Evolutionary conservation across 1,140 invertebrate species (phyloP).

Genomic region (Trichomalopsis sarcophagae): DNA sequence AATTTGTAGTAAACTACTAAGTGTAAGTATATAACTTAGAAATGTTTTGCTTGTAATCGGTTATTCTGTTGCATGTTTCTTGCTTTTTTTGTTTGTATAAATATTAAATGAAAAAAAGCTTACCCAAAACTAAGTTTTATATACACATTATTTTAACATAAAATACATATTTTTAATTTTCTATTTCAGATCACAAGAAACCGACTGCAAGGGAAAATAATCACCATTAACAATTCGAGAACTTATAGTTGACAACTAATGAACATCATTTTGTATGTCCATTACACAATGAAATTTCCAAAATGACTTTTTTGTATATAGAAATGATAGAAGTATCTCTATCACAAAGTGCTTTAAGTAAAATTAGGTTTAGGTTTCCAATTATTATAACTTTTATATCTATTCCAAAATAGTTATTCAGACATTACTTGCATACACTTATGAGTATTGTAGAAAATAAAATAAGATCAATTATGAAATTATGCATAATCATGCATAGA

Average conservation of each 20-base stretch:
- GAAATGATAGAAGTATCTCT: neutral
- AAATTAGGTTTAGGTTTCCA: neutral
- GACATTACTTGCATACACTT: neutral
- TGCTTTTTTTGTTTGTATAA: neutral
- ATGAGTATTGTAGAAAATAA: conserved; percentile 28
- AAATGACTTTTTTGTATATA: neutral
- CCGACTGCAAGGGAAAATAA: neutral
- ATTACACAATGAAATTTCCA: neutral
- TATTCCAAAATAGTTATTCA: neutral
- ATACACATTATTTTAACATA: conserved; percentile 2
- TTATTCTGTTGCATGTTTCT: neutral
- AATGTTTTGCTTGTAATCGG: neutral
- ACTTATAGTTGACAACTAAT: neutral
- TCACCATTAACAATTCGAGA: conserved; percentile 1
- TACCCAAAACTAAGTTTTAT: neutral
- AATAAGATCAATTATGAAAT: neutral
- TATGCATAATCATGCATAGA: conserved; percentile 11
- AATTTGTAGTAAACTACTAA: neutral
- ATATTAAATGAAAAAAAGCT: neutral
- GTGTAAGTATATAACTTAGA: neutral
- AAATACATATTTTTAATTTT: conserved; percentile 43
- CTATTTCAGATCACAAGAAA: conserved; percentile 36
- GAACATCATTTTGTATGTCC: neutral
- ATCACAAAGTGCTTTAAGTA: neutral
- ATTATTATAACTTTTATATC: neutral